Conservation (phyloP, 2,888 invertebrate genomes). For the Ceramica pisi region DNA sequence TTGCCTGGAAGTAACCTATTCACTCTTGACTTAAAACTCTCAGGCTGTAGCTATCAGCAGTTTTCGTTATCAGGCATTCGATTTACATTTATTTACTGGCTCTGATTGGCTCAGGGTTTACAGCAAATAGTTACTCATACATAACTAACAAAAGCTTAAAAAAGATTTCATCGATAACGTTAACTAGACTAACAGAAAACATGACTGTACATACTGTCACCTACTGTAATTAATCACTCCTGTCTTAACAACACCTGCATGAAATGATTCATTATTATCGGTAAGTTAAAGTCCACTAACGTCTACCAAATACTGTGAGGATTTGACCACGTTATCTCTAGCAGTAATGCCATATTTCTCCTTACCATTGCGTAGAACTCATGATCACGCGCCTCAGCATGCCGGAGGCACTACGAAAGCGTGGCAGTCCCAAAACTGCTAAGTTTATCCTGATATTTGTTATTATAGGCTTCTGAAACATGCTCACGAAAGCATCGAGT, state of each 20-base stretch:
- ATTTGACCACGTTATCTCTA: neutral
- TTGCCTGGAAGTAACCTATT: too few species aligned
- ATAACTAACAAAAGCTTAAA: too few species aligned
- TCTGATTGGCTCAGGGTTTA: too few species aligned
- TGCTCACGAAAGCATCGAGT: constrained; percentile 13
- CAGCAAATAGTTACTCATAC: neutral
- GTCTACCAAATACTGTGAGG: neutral
- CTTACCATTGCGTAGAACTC: neutral
- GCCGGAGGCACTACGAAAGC: neutral
- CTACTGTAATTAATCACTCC: neutral
- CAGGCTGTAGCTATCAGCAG: too few species aligned
- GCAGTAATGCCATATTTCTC: neutral
- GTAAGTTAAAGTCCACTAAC: neutral
- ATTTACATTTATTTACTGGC: neutral
- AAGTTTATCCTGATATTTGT: constrained; percentile 19
- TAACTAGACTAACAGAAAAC: neutral
- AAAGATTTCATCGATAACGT: neutral
- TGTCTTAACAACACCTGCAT: neutral
- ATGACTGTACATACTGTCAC: neutral
- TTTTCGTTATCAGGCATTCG: neutral
- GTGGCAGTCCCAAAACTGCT: neutral
- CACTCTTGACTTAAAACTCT: too few species aligned
- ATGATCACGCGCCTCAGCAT: neutral
- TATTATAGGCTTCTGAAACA: constrained; percentile 12
- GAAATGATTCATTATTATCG: neutral